Evolutionary conservation across 2,113 vertebrate species (phyloP).

Genomic region (Trogon surrucura): DNA sequence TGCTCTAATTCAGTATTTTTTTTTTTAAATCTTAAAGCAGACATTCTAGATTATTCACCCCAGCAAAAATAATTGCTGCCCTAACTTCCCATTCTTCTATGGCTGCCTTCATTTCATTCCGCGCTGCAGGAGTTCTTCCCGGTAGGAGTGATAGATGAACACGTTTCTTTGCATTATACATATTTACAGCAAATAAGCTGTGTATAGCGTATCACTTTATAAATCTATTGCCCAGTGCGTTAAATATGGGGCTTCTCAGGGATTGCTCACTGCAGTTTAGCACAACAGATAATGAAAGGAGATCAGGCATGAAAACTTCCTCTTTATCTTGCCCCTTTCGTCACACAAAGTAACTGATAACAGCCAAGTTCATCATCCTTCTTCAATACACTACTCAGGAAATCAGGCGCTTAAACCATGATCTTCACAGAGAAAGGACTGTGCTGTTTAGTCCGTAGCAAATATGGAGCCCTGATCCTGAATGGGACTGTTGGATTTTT

Average conservation of each 20-base stretch:
- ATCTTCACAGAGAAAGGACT: slow-evolving; percentile 16
- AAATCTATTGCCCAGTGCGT: slow-evolving; percentile 5
- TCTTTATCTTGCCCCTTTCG: slow-evolving; percentile 26
- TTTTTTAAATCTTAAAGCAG: background rate
- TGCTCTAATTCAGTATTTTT: background rate
- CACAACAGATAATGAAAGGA: slow-evolving; percentile 19
- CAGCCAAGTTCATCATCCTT: slow-evolving; percentile 40
- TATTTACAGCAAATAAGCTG: slow-evolving; percentile 49
- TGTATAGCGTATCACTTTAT: slow-evolving; percentile 6
- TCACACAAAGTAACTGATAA: slow-evolving; percentile 31
- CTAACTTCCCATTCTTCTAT: background rate
- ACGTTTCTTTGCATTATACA: slow-evolving; percentile 16
- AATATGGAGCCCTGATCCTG: background rate
- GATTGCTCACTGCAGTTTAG: background rate
- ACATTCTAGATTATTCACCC: background rate
- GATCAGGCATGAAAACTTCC: slow-evolving; percentile 20
- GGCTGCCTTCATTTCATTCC: background rate
- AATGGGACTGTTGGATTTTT: slow-evolving; percentile 3
- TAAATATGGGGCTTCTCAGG: background rate
- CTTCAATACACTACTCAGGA: slow-evolving; percentile 20
- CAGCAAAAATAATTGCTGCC: background rate
- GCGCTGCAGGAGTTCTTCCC: background rate
- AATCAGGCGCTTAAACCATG: slow-evolving; percentile 30
- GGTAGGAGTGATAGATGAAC: slow-evolving; percentile 25
- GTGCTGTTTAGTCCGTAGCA: background rate